Conservation (phyloP, 1,140 invertebrate genomes). For the Propsilocerus akamusi region DNA sequence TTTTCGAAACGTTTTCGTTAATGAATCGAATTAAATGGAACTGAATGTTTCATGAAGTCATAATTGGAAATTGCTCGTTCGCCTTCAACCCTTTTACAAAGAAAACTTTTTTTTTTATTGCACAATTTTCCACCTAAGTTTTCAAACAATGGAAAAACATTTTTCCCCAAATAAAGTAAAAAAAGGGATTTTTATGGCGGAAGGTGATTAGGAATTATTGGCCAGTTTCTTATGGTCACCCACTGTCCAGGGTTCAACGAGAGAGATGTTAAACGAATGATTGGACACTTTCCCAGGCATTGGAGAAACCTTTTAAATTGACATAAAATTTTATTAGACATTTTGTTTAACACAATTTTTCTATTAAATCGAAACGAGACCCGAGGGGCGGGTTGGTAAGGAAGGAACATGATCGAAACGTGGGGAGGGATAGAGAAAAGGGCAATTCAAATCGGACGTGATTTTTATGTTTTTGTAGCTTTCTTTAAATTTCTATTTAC, state of each 20-base stretch:
- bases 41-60: not conserved
- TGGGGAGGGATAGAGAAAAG: no score
- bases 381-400: no score
- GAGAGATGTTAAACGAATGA: no score
- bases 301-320: conserved; percentile 1
- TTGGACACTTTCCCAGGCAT: not conserved
- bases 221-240: conserved; percentile 2
- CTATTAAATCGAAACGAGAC: not conserved
- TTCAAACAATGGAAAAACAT: no score
- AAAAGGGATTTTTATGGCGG: not conserved
- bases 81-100: no score
- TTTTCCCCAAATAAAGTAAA: not conserved
- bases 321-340: conserved; percentile 3
- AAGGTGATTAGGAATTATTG: conserved; percentile 4
- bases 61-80: not conserved
- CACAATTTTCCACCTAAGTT: not conserved
- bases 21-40: no score
- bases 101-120: not conserved
- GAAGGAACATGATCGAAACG: no score
- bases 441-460: no score
- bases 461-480: no score
- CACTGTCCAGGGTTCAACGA: no score
- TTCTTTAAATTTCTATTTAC: no score
- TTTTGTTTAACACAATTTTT: conserved; percentile 1
- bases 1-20: no score